A percentile compares a stretch with the other conserved stretches of the same genome.
Evolutionary conservation across 2,888 invertebrate species (phyloP).

Genomic region (Biston betularia): DNA sequence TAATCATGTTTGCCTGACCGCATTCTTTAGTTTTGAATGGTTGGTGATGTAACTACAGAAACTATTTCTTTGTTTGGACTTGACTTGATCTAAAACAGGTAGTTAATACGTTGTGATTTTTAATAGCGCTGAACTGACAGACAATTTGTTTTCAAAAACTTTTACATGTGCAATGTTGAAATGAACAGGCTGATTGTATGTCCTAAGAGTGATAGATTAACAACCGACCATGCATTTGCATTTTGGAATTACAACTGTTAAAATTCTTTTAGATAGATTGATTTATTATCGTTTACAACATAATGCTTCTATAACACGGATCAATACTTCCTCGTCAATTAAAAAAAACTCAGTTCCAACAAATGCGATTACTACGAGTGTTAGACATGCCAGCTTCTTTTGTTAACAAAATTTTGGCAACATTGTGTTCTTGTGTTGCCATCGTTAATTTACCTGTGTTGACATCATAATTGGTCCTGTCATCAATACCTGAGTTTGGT

Average conservation of each 20-base stretch:
- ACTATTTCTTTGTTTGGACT: conserved; percentile 28
- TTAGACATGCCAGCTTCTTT: not conserved
- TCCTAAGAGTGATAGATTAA: conserved; percentile 9
- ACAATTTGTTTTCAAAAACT: conserved; percentile 21
- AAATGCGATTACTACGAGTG: not conserved
- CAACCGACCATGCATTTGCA: not conserved
- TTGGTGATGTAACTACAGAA: conserved; percentile 20
- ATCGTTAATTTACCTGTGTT: not conserved
- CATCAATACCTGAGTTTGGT: not conserved
- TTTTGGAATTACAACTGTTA: not conserved
- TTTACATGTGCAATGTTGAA: conserved; percentile 12
- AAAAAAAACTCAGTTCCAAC: not conserved
- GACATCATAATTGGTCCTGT: not conserved
- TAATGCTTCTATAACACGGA: not conserved
- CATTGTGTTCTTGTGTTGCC: not conserved
- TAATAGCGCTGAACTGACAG: conserved; percentile 26
- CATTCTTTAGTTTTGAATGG: conserved; percentile 21
- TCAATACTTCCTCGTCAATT: too few species aligned
- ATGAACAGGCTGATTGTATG: not conserved
- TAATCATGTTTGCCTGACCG: conserved; percentile 20
- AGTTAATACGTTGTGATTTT: conserved; percentile 29
- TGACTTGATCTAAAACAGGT: conserved; percentile 27
- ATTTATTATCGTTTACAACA: conserved; percentile 1
- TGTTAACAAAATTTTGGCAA: not conserved
- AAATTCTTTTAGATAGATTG: conserved; percentile 3